These are phyloP conservation scores for Muntiacus muntjak DNA, from an alignment of 2,113 vertebrate species.

Conservation along the genomic window DNA sequence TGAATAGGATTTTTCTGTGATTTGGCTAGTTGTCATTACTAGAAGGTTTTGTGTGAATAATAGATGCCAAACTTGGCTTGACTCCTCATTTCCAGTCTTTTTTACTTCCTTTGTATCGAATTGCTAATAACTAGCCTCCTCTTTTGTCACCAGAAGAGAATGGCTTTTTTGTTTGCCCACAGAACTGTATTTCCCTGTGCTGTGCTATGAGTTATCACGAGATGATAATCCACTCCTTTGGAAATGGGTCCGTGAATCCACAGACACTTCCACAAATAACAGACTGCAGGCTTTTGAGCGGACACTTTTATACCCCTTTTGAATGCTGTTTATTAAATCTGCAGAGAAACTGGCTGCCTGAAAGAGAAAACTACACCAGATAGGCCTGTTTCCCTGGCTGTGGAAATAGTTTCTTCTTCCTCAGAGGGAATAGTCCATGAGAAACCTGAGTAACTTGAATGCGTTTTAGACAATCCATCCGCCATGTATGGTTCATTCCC, in stretches of 20 bases:
- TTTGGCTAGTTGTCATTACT: constrained; percentile 77
- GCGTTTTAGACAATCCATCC: not conserved
- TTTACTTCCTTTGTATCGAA: constrained; percentile 67
- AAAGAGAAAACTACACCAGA: constrained; percentile 59
- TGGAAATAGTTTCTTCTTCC: constrained; percentile 53
- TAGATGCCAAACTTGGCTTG: constrained; percentile 77
- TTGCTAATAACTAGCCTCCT: constrained; percentile 70
- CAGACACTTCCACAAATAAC: constrained; percentile 72
- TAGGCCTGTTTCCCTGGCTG: constrained; percentile 37
- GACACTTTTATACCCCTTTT: constrained; percentile 70
- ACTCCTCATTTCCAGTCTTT: constrained; percentile 71
- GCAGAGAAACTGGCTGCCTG: constrained; percentile 65
- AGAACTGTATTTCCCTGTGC: constrained; percentile 55
- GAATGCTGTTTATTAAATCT: constrained; percentile 72
- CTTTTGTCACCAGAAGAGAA: constrained; percentile 67
- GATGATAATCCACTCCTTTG: constrained; percentile 68
- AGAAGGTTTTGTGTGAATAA: constrained; percentile 77
- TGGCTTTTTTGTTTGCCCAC: constrained; percentile 69
- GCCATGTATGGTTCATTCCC: not conserved
- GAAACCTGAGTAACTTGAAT: constrained; percentile 31
- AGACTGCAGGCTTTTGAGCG: constrained; percentile 50
- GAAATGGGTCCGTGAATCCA: constrained; percentile 63
- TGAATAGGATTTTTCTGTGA: constrained; percentile 71
- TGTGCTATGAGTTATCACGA: constrained; percentile 57
- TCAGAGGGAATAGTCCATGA: constrained; percentile 48